Evolutionary conservation across 2,888 invertebrate genomes (phyloP).

Genomic region (Serripes groenlandicus): DNA sequence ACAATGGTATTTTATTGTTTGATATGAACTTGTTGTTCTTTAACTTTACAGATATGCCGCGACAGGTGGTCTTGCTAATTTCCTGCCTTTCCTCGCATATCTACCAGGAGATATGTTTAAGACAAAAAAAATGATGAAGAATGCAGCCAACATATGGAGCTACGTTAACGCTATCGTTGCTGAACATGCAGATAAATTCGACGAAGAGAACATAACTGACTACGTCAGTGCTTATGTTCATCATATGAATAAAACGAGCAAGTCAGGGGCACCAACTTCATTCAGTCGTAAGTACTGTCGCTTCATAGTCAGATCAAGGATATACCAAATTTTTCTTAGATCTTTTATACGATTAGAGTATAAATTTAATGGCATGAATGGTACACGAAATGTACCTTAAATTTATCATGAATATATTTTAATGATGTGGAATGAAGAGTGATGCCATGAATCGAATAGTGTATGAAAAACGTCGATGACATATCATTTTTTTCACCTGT

Average conservation of each 20-base stretch:
- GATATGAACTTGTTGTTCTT: too few species aligned
- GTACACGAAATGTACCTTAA: too few species aligned
- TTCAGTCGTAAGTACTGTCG: slow-evolving; percentile 19
- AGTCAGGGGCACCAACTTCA: not conserved
- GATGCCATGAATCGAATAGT: too few species aligned
- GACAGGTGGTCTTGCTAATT: not conserved
- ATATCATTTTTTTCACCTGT: too few species aligned
- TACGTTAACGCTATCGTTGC: slow-evolving; percentile 7
- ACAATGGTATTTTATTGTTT: too few species aligned
- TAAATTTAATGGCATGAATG: too few species aligned
- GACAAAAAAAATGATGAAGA: not conserved
- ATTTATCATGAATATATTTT: too few species aligned
- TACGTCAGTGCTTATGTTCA: slow-evolving; percentile 20
- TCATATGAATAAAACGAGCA: not conserved
- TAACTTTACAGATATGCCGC: not conserved
- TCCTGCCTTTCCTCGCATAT: not conserved
- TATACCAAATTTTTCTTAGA: too few species aligned
- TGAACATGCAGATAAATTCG: slow-evolving; percentile 4
- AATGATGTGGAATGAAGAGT: too few species aligned
- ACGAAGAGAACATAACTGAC: slow-evolving; percentile 9
- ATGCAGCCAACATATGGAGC: slow-evolving; percentile 1
- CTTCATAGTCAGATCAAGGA: too few species aligned
- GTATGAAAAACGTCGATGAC: too few species aligned
- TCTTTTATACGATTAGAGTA: too few species aligned
- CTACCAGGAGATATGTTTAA: slow-evolving; percentile 25